Evolutionary conservation across 2,888 invertebrate genomes (phyloP), one percentile per base, ranked within the genome.

Genomic region (Drosophila quinaria): DNA sequence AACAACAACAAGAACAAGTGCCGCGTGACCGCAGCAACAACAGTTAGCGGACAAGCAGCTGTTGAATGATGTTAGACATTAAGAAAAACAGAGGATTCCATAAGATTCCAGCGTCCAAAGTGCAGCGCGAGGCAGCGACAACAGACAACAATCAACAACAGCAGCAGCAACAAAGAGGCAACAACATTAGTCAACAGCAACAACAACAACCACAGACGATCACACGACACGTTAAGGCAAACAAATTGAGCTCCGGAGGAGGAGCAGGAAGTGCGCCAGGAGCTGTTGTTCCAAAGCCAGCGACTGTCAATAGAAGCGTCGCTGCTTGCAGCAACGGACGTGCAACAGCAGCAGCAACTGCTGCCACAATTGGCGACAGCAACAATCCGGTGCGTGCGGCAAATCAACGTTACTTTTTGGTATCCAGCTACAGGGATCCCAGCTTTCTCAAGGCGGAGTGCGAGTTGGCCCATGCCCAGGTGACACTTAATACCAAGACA

Each of bases 371-470:
- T 47, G 6, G 37, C 35, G 31, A 35, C 65, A 47, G 25, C 41
- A 67, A 59, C 11, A 92, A 91, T 80, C 81, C 91, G 0, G 92
- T 91, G 39, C 84, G 91, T 62, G 79, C 82, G 42, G 91, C 90
- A 51, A 91, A 91, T 80, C 87, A 90, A 62, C 78, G 86, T 10
- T 92, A 89, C 70, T 92, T 92, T 52, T 75, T 92, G 52, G 78
- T 90, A 1, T 84, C 91, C 58, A 87, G 87, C 35, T 92, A 88
- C 74, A 91, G 91, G 79, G 92, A 93, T 86, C 89, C 91, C 60
- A 90, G 90, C 61, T 93, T 93, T 65, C 86, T 93, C 0, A 92
- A 92, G 76, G 90, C 85, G 60, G 93, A 93, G 77, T 93, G 91
- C 77, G 92, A 92, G 62, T 77, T 92, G 78, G 93, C 93, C 8